Conservation (phyloP, 2,888 invertebrate genomes). For the Aphodius sticticus region DNA sequence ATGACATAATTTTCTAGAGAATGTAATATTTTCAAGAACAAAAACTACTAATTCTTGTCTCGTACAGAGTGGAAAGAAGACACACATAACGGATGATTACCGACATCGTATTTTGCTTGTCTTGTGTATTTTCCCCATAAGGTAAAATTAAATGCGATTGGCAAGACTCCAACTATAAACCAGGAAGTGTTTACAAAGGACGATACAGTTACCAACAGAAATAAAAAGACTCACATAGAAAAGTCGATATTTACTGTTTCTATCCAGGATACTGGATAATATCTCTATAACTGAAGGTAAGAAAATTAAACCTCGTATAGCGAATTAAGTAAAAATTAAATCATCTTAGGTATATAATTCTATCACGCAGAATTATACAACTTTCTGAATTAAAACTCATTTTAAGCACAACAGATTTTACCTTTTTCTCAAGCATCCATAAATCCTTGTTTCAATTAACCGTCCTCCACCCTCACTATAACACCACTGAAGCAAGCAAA, state of each 20-base stretch:
- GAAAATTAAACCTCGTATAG: too few species aligned
- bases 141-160: slow-evolving; percentile 4
- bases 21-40: neutral
- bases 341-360: too few species aligned
- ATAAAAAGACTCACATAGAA: neutral
- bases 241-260: neutral
- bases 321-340: too few species aligned
- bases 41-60: neutral
- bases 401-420: too few species aligned
- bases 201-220: neutral
- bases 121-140: neutral
- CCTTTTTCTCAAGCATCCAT: too few species aligned
- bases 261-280: neutral
- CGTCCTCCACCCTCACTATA: neutral
- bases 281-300: too few species aligned
- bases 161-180: neutral
- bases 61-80: neutral
- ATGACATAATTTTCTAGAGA: too few species aligned
- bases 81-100: neutral
- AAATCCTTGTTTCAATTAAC: neutral
- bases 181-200: neutral
- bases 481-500: neutral
- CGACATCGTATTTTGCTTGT: neutral
- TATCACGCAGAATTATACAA: too few species aligned
- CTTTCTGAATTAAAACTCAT: too few species aligned